Evolutionary conservation across 2,113 vertebrate species (phyloP).

Genomic region (Kobus ellipsiprymnus): DNA sequence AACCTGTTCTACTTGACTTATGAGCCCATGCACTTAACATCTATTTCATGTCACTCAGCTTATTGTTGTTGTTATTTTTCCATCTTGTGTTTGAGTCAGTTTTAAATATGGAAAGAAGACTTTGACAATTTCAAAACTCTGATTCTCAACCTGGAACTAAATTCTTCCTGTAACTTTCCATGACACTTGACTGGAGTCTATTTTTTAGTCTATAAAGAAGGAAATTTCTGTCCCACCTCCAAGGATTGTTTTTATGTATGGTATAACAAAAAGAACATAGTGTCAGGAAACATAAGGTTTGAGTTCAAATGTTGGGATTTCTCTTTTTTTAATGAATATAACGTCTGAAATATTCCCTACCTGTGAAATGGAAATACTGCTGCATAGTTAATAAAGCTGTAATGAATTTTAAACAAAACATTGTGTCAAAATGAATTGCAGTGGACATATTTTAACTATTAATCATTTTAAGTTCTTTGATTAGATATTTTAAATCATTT

Average conservation of each 20-base stretch:
- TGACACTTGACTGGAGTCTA: neutral
- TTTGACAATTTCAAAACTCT: neutral
- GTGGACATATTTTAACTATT: neutral
- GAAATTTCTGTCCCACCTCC: neutral
- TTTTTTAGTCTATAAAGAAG: neutral
- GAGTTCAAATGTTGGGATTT: neutral
- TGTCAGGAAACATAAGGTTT: neutral
- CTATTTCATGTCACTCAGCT: neutral
- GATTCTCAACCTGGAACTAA: neutral
- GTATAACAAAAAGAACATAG: neutral
- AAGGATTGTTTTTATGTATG: neutral
- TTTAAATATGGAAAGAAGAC: neutral
- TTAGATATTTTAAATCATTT: conserved; percentile 2
- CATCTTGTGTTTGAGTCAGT: neutral
- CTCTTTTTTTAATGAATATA: neutral
- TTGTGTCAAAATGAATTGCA: neutral
- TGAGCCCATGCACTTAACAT: neutral
- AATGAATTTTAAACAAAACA: neutral
- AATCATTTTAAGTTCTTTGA: neutral
- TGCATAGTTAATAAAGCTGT: neutral
- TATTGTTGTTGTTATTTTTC: neutral
- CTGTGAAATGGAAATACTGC: neutral
- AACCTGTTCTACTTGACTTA: neutral
- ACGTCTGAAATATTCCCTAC: neutral
- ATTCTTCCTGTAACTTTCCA: neutral